phyloP scores from a whole-genome alignment of 2,797 vertebrate species.

The Luscinia megarhynchos region DNA sequence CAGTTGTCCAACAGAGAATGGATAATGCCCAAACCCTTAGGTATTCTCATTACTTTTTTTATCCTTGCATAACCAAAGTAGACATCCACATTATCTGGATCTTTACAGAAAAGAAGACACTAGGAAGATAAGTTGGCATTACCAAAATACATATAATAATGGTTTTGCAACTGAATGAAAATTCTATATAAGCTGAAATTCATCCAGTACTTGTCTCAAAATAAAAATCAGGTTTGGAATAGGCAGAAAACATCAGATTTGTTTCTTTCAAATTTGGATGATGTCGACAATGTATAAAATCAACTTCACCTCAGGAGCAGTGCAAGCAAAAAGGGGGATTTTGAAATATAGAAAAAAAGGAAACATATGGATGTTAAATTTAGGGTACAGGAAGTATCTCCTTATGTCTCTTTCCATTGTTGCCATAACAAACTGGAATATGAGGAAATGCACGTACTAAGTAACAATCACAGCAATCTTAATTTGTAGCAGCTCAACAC shows the following conservation, averaged over 20 bases:
- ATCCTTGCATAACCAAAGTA: neutral
- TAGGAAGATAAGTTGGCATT: neutral
- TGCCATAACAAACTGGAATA: neutral
- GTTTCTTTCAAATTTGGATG: neutral
- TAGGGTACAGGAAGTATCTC: neutral
- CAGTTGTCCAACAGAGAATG: neutral
- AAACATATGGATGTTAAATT: neutral
- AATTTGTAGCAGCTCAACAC: neutral
- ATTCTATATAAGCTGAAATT: constrained; percentile 2
- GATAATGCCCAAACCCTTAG: rapidly evolving
- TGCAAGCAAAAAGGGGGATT: neutral
- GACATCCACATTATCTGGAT: neutral
- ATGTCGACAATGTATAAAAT: neutral
- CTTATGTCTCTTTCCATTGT: neutral
- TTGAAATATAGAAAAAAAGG: neutral
- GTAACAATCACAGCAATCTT: neutral
- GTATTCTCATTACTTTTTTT: neutral
- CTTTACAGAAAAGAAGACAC: neutral
- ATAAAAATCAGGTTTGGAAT: constrained; percentile 7
- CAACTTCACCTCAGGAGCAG: neutral
- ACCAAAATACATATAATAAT: neutral
- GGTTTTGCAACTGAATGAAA: neutral
- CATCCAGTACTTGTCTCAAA: neutral
- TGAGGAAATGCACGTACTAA: neutral
- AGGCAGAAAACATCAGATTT: neutral